Base-by-base conservation (phyloP, 2,888 invertebrate genomes). In the Abrostola tripartita region DNA sequence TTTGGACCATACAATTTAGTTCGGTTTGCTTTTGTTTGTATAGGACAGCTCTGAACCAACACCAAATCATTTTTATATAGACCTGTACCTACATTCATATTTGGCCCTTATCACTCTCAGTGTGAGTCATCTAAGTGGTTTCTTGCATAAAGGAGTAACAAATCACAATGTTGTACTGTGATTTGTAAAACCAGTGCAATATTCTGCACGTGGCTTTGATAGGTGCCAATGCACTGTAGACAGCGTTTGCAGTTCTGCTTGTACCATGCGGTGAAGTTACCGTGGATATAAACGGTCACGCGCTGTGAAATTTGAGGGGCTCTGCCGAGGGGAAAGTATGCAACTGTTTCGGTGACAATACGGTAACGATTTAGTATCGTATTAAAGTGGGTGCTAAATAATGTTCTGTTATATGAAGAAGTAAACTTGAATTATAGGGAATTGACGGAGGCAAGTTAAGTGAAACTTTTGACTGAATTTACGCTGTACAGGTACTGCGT, bases 81-180 rank as follows among this genome's bases (percentile, higher is more conserved):
- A 68, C 68, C 68, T 64, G 68, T 47, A 24, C 24, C 24, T 24
- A 24, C 24, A 4, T 24, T 24, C 24, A 58, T 54, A n/a, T 24
- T 47, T 52, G 14, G 58, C 41, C 47, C 57, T 58, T 73, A 63
- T 73, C 72, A 73, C 40, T 49, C 52, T 14, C 62, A 64, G 52
- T 38, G 52, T 72, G 72, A 72, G 38, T 73, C 72, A 72, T 41
- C 55, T 72, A 72, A 72, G 73, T 72, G 73, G 58, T 61, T 61
- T 61, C 42, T 57, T 58, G 55, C 56, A 68, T 58, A 59, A 63
- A 64, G 61, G 64, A 68, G 55, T 55, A 59, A 72, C 71, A 71
- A 64, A 72, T 73, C 55, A 73, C 51, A 10, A 51, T 73, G 64
- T 64, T 61, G 68, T 52, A 68, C 58, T 37, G 54, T 64, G 64